phyloP scores from a whole-genome alignment of 1,140 invertebrate species.

The Psilanteris sp. region DNA sequence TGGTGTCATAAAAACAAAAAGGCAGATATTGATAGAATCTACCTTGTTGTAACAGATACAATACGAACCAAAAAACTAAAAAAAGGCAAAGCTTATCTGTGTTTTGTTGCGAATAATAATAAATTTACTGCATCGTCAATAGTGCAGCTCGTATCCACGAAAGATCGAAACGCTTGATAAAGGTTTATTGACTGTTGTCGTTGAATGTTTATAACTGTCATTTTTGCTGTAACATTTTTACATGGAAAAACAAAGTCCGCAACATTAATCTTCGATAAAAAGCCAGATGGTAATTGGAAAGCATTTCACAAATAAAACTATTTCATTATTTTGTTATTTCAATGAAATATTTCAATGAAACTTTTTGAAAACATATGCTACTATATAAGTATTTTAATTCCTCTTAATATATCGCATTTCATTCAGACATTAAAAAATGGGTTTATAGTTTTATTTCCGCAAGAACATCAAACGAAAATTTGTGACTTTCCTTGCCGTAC shows the following conservation, averaged over 20 bases:
- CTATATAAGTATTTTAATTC: no score
- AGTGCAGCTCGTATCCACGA: constrained; percentile 8
- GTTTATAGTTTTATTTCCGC: no score
- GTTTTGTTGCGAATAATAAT: constrained; percentile 16
- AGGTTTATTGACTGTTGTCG: constrained; percentile 19
- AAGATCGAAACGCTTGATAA: constrained; percentile 27
- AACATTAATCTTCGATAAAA: constrained; percentile 28
- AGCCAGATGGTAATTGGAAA: constrained; percentile 11
- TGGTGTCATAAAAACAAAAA: neutral
- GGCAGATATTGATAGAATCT: neutral
- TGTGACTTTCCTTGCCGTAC: no score
- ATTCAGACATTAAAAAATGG: no score
- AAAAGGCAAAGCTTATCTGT: constrained; percentile 11
- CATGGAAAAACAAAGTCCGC: neutral
- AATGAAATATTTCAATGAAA: no score
- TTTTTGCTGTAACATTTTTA: constrained; percentile 21
- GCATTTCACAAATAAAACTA: constrained; percentile 15
- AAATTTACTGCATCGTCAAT: constrained; percentile 22
- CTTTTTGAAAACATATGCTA: no score
- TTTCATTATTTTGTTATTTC: no score
- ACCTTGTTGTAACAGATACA: neutral
- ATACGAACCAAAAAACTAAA: neutral
- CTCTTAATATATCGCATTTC: no score
- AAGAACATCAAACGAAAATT: no score
- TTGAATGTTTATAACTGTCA: constrained; percentile 16